Percentiles rank a stretch among this genome's conserved stretches.
Conservation (phyloP, 2,113 vertebrate species). For the Gopherus flavomarginatus region DNA sequence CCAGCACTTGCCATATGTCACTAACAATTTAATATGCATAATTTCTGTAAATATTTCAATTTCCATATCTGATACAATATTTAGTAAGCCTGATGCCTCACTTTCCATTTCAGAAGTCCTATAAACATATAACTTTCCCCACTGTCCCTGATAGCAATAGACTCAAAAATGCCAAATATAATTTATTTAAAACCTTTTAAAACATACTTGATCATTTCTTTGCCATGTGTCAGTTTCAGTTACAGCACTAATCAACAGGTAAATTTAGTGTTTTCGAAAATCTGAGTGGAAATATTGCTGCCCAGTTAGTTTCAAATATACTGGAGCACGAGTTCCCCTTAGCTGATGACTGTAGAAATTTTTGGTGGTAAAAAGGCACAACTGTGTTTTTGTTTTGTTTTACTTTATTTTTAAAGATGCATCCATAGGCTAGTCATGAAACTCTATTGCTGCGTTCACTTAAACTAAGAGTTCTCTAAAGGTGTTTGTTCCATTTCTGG, state of each 20-base stretch:
- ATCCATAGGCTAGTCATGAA: neutral
- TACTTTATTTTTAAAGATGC: neutral
- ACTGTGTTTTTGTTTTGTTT: neutral
- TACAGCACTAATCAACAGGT: neutral
- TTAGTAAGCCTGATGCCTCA: accelerated
- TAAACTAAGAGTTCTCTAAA: neutral
- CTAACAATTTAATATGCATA: neutral
- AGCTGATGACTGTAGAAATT: neutral
- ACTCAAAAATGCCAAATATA: neutral
- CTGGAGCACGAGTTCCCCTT: neutral
- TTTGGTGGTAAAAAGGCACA: neutral
- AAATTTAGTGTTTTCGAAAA: neutral
- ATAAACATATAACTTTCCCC: neutral
- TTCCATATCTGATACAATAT: neutral
- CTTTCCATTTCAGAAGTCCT: neutral
- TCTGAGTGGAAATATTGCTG: neutral
- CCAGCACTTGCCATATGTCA: neutral
- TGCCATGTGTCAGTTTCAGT: neutral
- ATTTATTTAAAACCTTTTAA: neutral
- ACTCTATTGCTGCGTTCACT: neutral
- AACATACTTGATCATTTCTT: neutral
- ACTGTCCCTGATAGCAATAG: neutral
- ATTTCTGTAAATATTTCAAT: accelerated
- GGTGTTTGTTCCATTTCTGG: neutral
- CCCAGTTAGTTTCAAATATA: neutral